Base-by-base conservation (phyloP, 2,797 vertebrate genomes). In the Mionectes olivaceus region DNA sequence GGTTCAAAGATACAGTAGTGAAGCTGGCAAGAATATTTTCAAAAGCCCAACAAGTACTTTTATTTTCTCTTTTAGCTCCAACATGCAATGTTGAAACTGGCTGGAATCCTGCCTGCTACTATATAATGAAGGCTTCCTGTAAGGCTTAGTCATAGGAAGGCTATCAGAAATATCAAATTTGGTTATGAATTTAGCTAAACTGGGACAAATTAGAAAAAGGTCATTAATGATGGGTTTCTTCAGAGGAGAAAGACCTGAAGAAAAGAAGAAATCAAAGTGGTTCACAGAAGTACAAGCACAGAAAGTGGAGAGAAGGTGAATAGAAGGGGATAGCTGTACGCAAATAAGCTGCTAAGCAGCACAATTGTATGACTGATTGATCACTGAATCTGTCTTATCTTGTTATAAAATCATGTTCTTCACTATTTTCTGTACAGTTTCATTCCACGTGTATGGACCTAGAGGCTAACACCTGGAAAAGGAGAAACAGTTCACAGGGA, bases 51-150 rank as follows among this genome's bases (percentile, higher is more conserved):
- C 15, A 68, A 70, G 71, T 22, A 37, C 87, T 93, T 92, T 87
- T 63, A 87, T 89, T 94, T 93, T 79, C 59, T 79, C 68, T 89
- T 93, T 74, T 63, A 71, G n/a, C 24, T 90, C n/a, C 11, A 78
- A 37, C 9, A 28, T 33, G 37, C n/a, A 35, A 10, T 7, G 19
- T 25, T 79, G 59, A 95, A 94, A 65, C 59, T 84, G 47, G 43
- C 39, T 89, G 93, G 76, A 96, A 73, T 82, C 71, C 60, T 93
- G 25, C n/a, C 57, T 73, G 47, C 14, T 81, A 39, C 16, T 8
- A 21, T 37, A 79, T 86, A 94, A 94, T 78, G 67, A 90, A 69
- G 44, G 25, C 19, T 93, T 93, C 41, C 63, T 93, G 7, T 61
- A 88, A 90, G 75, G 50, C 46, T 78, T 41, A 55, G 21, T 25